Evolutionary conservation across 2,888 invertebrate genomes (phyloP), one percentile per base, ranked within the genome.

Genomic region (Philopedon plagiatum): DNA sequence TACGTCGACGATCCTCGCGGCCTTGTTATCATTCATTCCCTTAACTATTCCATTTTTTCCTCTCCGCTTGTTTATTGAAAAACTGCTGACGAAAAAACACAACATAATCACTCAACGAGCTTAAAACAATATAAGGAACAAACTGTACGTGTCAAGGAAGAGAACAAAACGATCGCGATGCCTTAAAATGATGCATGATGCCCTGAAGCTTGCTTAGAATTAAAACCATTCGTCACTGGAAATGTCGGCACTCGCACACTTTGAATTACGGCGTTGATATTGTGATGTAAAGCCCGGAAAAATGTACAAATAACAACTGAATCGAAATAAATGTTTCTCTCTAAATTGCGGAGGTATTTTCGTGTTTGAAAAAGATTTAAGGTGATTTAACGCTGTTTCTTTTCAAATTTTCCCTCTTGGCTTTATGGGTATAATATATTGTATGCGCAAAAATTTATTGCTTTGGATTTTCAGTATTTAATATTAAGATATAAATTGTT

Each of bases 221-320:
- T 67, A 67, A 67, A 67, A 67, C 67, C 67, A 67, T 67, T 67
- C 67, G 61, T 67, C 67, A 67, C 60, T 23, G 29, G 15, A 19
- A 67, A 67, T 21, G 67, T 67, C 60, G 19, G 39, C 49, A 39
- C 26, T 21, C 26, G 61, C 18, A 44, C 60, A 67, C 37, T 67
- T 60, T 67, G 67, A 67, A 67, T 67, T 67, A 67, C 58, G 39
- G 51, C 23, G 67, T 49, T 66, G 66, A 66, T 58, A 23, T 66
- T 46, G 57, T 66, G 66, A 66, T 66, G 57, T 58, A 66, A 39
- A 66, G 34, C 58, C 56, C 26, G n/a, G 41, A 41, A 37, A 56
- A 65, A 63, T 63, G 39, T 65, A 61, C 61, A 61, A 61, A 61
- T 61, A 61, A 26, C 61, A 61, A 61, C 61, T 18, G 61, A 61